phyloP scores from a whole-genome alignment of 2,113 vertebrate genomes.

The Bufo bufo region DNA sequence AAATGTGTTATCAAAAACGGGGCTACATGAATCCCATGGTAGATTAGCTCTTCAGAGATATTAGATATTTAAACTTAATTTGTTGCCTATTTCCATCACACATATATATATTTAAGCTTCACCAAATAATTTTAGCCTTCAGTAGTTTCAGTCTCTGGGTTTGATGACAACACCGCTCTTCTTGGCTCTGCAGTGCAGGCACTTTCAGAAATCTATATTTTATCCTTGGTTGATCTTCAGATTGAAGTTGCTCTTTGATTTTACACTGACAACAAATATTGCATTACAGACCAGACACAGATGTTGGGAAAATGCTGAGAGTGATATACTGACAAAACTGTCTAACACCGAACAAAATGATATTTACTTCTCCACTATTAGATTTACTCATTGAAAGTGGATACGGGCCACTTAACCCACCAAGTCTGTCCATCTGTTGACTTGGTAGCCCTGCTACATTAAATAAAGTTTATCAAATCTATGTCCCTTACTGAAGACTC shows the following conservation, averaged over 20 bases:
- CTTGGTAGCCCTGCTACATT: neutral
- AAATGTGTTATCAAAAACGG: neutral
- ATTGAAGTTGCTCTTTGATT: constrained; percentile 27
- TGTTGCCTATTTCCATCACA: neutral
- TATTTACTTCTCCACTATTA: constrained; percentile 31
- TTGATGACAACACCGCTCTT: neutral
- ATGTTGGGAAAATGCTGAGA: constrained; percentile 28
- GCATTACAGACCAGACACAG: neutral
- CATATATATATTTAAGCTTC: neutral
- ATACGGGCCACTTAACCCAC: constrained; percentile 24
- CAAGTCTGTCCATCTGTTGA: constrained; percentile 31
- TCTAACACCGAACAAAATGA: constrained; percentile 17
- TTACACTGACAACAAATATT: constrained; percentile 18
- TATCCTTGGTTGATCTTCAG: constrained; percentile 15
- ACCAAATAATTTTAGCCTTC: neutral
- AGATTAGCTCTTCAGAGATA: neutral
- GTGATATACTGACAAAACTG: constrained; percentile 40
- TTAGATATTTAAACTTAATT: neutral
- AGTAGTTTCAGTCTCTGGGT: neutral
- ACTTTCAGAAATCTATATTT: constrained; percentile 8
- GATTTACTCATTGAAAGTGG: constrained; percentile 38
- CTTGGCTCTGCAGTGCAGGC: neutral
- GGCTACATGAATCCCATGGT: neutral
- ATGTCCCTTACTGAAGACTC: neutral
- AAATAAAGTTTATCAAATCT: constrained; percentile 39